These are phyloP conservation scores for Meandrina meandrites DNA, from an alignment of 92 coral and sea anemone genomes.

Conservation along the genomic window DNA sequence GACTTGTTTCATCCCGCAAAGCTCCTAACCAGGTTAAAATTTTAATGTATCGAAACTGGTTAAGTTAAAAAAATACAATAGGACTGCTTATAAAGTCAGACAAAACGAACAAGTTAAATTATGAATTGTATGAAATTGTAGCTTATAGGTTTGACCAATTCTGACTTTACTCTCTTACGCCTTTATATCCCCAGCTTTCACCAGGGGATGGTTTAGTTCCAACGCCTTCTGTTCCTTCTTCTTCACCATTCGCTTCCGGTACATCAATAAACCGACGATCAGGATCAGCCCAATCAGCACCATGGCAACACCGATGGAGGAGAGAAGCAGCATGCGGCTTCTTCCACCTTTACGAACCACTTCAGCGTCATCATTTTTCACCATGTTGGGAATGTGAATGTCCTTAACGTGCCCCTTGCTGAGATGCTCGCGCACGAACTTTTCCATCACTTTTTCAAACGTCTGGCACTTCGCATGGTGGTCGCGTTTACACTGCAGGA, in stretches of 20 bases:
- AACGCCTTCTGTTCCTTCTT: not conserved
- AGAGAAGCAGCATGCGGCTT: not conserved
- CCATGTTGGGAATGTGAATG: conserved; percentile 34
- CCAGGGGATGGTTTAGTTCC: conserved; percentile 2
- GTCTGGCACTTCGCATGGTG: conserved; percentile 19
- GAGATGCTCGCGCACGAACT: conserved; percentile 42
- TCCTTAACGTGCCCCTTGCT: conserved; percentile 20
- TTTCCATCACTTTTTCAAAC: conserved; percentile 30
- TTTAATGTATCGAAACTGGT: no score
- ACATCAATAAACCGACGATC: not conserved
- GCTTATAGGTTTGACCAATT: not conserved
- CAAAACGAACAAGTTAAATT: no score
- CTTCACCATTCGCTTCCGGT: conserved; percentile 12
- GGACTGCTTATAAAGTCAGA: no score
- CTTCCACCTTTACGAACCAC: conserved; percentile 13
- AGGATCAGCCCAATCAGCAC: conserved; percentile 1
- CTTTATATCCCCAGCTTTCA: not conserved
- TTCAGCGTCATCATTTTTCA: conserved; percentile 17
- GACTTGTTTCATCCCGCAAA: no score
- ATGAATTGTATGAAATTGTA: no score
- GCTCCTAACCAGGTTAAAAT: no score
- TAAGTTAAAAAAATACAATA: no score
- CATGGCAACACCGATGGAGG: conserved; percentile 23
- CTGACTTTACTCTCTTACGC: not conserved
- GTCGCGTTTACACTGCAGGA: conserved; percentile 40